Conservation (phyloP, 2,888 invertebrate species). For the Celastrina argiolus region DNA sequence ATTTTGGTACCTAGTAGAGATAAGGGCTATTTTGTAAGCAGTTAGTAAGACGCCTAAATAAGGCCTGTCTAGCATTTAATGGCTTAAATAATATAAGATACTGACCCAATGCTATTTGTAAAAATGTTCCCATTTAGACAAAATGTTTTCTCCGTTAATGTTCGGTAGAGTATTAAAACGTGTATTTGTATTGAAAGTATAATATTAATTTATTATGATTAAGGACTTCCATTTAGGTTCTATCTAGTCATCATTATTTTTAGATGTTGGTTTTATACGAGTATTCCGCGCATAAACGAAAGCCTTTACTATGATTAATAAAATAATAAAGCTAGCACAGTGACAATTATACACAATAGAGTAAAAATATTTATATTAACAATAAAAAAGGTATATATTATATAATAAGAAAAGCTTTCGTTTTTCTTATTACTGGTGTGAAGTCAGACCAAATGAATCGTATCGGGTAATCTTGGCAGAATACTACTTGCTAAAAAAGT, state of each 20-base stretch:
- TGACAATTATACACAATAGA: neutral
- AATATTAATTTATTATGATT: neutral
- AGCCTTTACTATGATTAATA: neutral
- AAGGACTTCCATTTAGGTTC: slow-evolving; percentile 13
- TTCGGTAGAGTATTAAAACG: neutral
- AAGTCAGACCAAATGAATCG: neutral
- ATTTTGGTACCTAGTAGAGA: slow-evolving; percentile 16
- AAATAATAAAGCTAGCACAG: neutral
- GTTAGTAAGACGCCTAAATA: slow-evolving; percentile 5
- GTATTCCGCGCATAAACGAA: neutral
- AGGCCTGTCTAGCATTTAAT: slow-evolving; percentile 12
- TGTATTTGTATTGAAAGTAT: neutral
- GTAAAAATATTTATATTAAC: neutral
- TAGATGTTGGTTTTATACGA: slow-evolving; percentile 12
- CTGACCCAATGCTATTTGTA: slow-evolving; percentile 7
- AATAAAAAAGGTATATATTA: neutral
- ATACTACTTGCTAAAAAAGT: neutral
- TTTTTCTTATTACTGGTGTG: slow-evolving; percentile 4
- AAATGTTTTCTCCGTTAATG: neutral
- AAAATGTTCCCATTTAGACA: slow-evolving; percentile 14
- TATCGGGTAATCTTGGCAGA: neutral
- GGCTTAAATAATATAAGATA: slow-evolving; percentile 15
- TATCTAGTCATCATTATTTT: slow-evolving; percentile 18
- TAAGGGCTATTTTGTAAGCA: slow-evolving; percentile 17
- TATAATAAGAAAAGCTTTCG: neutral